Percentiles rank a stretch among this genome's conserved stretches.
Evolutionary conservation across 2,888 invertebrate genomes (phyloP).

Genomic region (Xestia sexstrigata): DNA sequence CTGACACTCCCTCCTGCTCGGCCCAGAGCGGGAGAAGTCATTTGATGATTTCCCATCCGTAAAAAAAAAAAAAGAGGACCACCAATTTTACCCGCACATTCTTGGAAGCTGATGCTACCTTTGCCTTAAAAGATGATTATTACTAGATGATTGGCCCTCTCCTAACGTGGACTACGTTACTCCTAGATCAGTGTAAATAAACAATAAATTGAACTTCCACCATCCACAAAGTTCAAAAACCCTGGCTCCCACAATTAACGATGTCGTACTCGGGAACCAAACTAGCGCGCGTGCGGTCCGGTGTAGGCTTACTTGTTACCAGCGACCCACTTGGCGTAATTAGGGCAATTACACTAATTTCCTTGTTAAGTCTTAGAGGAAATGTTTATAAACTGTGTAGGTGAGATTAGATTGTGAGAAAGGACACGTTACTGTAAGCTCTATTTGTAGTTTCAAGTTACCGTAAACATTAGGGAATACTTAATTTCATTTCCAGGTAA

Average conservation of each 20-base stretch:
- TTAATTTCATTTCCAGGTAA: not conserved
- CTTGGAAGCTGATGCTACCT: not conserved
- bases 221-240: conserved; percentile 62
- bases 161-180: not conserved
- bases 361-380: conserved; percentile 67
- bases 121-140: not conserved
- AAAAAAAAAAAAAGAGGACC: too few relatives aligned
- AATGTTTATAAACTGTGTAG: conserved; percentile 55
- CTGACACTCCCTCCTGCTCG: too few relatives aligned
- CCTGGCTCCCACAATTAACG: conserved; percentile 51
- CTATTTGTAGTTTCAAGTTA: not conserved
- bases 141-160: not conserved
- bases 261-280: conserved; percentile 50
- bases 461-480: not conserved
- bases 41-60: too few relatives aligned
- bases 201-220: conserved; percentile 6
- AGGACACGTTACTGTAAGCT: not conserved
- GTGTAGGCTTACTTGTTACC: conserved; percentile 63
- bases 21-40: too few relatives aligned
- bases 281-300: conserved; percentile 70
- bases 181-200: conserved; percentile 11
- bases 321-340: conserved; percentile 65
- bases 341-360: conserved; percentile 68
- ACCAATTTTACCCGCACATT: not conserved
- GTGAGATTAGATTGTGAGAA: conserved; percentile 38